phyloP scores from a whole-genome alignment of 2,888 invertebrate species.

The Eupsilia transversa region DNA sequence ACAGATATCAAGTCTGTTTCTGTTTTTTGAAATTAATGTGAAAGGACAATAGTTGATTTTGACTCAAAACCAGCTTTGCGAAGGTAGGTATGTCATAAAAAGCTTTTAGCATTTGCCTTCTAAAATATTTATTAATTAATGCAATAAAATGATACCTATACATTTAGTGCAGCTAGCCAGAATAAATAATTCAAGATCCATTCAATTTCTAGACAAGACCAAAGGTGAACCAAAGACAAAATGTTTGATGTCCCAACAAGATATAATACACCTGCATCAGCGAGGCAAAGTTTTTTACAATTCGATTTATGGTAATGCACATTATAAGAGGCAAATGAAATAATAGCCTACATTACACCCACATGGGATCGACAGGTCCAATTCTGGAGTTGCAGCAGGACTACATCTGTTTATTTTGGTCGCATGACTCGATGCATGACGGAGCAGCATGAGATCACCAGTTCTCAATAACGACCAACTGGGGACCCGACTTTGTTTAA shows the following conservation, averaged over 20 bases:
- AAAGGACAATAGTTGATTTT: constrained; percentile 9
- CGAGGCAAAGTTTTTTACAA: constrained; percentile 25
- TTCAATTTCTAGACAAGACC: background rate
- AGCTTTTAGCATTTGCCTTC: background rate
- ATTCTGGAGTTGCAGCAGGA: constrained; percentile 79
- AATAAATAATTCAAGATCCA: background rate
- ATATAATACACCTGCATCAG: constrained; percentile 5
- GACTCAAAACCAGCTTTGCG: constrained; percentile 1
- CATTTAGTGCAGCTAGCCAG: background rate
- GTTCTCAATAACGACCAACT: constrained; percentile 73
- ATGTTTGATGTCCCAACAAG: constrained; percentile 1
- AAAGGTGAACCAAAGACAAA: background rate
- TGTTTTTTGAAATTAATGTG: constrained; percentile 38
- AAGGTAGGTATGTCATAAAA: background rate
- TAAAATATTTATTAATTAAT: background rate
- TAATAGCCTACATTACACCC: constrained; percentile 74
- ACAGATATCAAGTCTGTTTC: constrained; percentile 49
- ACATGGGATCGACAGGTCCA: constrained; percentile 74
- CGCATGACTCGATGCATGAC: constrained; percentile 83
- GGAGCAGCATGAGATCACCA: constrained; percentile 86
- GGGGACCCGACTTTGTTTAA: constrained; percentile 52
- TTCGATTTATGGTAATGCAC: constrained; percentile 55
- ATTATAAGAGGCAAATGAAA: constrained; percentile 64
- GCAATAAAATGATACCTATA: background rate
- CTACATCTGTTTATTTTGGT: constrained; percentile 82